A percentile compares a stretch with the other conserved stretches of the same genome.
Conservation (phyloP, 2,797 vertebrate genomes). For the Odontamblyopus lacepedii region DNA sequence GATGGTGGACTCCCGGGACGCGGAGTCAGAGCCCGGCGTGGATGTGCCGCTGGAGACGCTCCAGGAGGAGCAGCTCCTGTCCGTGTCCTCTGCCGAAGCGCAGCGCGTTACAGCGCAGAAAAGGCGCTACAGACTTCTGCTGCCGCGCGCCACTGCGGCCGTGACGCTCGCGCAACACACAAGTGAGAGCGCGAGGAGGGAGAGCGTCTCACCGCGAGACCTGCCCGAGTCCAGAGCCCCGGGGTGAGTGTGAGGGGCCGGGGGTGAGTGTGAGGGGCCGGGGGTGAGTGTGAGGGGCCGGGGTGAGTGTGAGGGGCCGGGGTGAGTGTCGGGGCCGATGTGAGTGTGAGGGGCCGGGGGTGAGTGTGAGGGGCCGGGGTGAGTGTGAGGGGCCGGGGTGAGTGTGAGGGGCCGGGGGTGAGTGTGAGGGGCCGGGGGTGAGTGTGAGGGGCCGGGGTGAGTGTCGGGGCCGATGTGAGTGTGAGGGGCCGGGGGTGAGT, state of each 20-base stretch:
- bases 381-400: too few relatives aligned
- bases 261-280: too few relatives aligned
- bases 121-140: constrained; percentile 72
- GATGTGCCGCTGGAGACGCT: constrained; percentile 79
- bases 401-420: too few relatives aligned
- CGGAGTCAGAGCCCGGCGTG: constrained; percentile 63
- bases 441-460: too few relatives aligned
- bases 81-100: constrained; percentile 50
- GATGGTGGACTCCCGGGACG: constrained; percentile 78
- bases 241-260: constrained; percentile 80
- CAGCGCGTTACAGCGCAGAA: constrained; percentile 41
- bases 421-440: too few relatives aligned
- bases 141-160: constrained; percentile 36
- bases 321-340: too few relatives aligned
- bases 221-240: constrained; percentile 82
- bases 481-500: too few relatives aligned
- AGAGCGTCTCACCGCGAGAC: constrained; percentile 72
- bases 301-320: too few relatives aligned
- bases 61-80: constrained; percentile 82
- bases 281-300: too few relatives aligned
- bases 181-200: constrained; percentile 52
- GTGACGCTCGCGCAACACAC: constrained; percentile 36
- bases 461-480: too few relatives aligned
- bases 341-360: too few relatives aligned
- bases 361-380: too few relatives aligned